phyloP scores from a whole-genome alignment of 2,888 invertebrate species.

The Emmelina monodactyla region DNA sequence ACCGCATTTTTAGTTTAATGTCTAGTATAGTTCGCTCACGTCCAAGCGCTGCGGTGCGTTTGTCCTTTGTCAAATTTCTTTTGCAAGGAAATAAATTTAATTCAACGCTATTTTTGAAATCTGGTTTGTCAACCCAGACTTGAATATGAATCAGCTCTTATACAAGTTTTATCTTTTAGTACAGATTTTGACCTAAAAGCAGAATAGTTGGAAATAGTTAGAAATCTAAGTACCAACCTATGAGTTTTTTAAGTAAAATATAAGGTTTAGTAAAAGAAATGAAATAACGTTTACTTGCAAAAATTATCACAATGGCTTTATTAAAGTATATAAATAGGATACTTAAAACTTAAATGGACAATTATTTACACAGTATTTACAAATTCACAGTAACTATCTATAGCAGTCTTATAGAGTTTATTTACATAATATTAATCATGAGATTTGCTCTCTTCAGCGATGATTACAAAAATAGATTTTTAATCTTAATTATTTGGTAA shows the following conservation, averaged over 20 bases:
- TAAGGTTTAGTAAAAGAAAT: constrained; percentile 25
- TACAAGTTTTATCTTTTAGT: too few relatives aligned
- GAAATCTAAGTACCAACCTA: too few relatives aligned
- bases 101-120: constrained; percentile 3
- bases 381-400: constrained; percentile 59
- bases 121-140: constrained; percentile 1
- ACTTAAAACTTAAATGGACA: constrained; percentile 64
- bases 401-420: constrained; percentile 66
- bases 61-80: constrained; percentile 40
- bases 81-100: constrained; percentile 1
- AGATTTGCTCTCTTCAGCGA: constrained; percentile 47
- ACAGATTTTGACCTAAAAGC: too few relatives aligned
- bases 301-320: constrained; percentile 68
- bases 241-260: neutral
- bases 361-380: constrained; percentile 61
- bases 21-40: constrained; percentile 40
- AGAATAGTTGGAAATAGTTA: too few relatives aligned
- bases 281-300: constrained; percentile 42
- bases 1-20: constrained; percentile 26
- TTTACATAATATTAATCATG: constrained; percentile 48
- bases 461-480: constrained; percentile 63
- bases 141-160: too few relatives aligned
- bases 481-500: constrained; percentile 62
- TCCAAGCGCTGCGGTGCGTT: constrained; percentile 18
- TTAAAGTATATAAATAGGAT: constrained; percentile 67